Conservation (phyloP, 2,888 invertebrate species). For the Tetrapedia diversipes region DNA sequence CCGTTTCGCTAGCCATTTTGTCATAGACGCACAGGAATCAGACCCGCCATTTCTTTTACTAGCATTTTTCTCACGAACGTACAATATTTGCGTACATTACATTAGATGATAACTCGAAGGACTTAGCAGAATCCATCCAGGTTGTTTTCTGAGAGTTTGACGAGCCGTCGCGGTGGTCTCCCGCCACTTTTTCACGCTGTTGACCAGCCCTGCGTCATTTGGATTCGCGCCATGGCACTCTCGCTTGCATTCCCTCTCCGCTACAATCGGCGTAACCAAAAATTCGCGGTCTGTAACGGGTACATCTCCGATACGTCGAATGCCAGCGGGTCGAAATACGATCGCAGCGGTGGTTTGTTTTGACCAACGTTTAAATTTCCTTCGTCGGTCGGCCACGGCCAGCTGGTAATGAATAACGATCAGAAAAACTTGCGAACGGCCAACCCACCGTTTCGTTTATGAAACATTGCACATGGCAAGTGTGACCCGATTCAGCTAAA, state of each 20-base stretch:
- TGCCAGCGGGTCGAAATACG: conserved; percentile 43
- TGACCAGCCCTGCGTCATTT: conserved; percentile 38
- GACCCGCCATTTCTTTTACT: too few species aligned
- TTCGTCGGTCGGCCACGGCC: conserved; percentile 4
- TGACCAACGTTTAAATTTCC: conserved; percentile 52
- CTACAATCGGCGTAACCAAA: conserved; percentile 49
- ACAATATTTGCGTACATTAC: conserved; percentile 17
- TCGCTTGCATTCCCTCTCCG: conserved; percentile 36
- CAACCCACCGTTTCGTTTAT: conserved; percentile 6
- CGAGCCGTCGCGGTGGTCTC: conserved; percentile 50
- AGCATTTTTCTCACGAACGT: too few species aligned
- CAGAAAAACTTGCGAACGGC: conserved; percentile 46
- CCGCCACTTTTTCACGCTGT: conserved; percentile 39
- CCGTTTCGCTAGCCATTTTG: too few species aligned
- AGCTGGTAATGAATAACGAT: conserved; percentile 58
- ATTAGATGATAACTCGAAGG: conserved; percentile 23
- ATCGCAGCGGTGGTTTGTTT: conserved; percentile 48
- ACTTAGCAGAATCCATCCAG: neutral
- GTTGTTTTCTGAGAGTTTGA: conserved; percentile 43
- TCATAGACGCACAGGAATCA: too few species aligned
- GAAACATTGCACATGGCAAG: conserved; percentile 1
- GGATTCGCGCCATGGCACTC: conserved; percentile 50
- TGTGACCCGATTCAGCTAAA: neutral
- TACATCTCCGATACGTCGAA: conserved; percentile 50
- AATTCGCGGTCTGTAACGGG: conserved; percentile 52